Evolutionary conservation across 37 sponge, comb jelly and placozoan species (phyloP), one percentile per base, ranked within the genome.

Genomic region (Ianthella basta): DNA sequence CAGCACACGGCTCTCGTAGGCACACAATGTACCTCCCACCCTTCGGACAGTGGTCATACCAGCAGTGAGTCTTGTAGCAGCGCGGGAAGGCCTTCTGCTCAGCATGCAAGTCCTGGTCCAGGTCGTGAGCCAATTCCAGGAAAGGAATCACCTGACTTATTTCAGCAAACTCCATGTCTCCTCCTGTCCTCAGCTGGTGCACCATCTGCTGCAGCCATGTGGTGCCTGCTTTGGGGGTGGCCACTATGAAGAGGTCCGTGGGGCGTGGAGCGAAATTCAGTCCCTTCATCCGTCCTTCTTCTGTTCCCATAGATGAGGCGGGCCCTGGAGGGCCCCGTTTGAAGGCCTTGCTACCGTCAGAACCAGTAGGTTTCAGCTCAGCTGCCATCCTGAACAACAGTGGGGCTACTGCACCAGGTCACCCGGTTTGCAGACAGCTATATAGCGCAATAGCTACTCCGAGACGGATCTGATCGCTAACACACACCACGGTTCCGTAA

Each of bases 61-160:
- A 50, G 14, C 34, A 37, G 67, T 82, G 83, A 19, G 83, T 65
- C n/a, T 82, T 65, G 83, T 38, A 82, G 24, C 34, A 35, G 2
- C 85, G 37, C 37, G 85, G 85, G 25, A 67, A 35, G 4, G 35
- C 77, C 6, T 77, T 60, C 55, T 85, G 78, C n/a, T 63, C 44
- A 19, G 66, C 70, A 69, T 69, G 18, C 18, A 35, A 33, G 34
- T 69, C 70, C 27, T 34, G 34, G 1, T 35, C 35, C 1, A 32
- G 27, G 70, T 69, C 70, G 34, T 69, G 35, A 30, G 70, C 70
- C 33, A 30, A 18, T 35, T 69, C 70, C 34, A 69, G 70, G 70
- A 30, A 69, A 32, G 33, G 27, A 30, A 69, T 69, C 34, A 18
- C 18, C 34, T 32, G 33, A 69, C 6, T 34, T 34, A 69, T 69